Evolutionary conservation across 2,113 vertebrate genomes (phyloP).

Genomic region (Tachysurus fulvidraco): DNA sequence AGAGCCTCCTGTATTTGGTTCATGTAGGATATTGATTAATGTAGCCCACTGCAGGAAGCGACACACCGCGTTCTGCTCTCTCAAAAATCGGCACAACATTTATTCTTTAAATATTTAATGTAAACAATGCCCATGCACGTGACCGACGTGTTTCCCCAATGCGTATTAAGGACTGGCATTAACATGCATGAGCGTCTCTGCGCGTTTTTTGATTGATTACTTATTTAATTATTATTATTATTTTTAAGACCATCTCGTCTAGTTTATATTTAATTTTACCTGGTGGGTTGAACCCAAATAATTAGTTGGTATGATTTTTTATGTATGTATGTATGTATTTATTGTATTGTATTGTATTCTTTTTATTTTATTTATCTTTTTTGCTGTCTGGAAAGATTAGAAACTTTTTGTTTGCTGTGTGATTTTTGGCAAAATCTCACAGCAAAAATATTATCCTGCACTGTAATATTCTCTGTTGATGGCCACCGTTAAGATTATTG

Average conservation of each 20-base stretch:
- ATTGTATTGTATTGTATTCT: not conserved
- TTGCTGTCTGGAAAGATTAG: not conserved
- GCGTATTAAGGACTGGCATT: not conserved
- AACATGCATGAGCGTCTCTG: conserved; percentile 15
- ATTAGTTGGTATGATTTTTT: not conserved
- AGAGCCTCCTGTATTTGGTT: not conserved
- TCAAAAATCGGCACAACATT: not conserved
- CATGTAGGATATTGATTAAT: not conserved
- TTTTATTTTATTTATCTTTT: too few species aligned
- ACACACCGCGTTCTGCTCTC: not conserved
- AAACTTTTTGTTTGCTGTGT: not conserved
- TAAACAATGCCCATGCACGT: not conserved
- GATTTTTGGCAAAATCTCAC: not conserved
- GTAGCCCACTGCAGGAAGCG: not conserved
- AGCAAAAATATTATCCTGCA: not conserved
- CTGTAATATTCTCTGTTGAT: not conserved
- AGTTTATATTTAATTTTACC: not conserved
- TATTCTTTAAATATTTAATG: not conserved
- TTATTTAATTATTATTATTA: too few species aligned
- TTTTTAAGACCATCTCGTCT: not conserved
- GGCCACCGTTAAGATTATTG: not conserved
- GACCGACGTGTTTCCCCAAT: not conserved
- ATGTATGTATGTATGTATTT: not conserved
- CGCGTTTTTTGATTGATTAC: not conserved
- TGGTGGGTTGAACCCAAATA: not conserved